Evolutionary conservation across 2,797 vertebrate genomes (phyloP), one percentile per base, ranked within the genome.

Genomic region (Buphagus erythrorhynchus): DNA sequence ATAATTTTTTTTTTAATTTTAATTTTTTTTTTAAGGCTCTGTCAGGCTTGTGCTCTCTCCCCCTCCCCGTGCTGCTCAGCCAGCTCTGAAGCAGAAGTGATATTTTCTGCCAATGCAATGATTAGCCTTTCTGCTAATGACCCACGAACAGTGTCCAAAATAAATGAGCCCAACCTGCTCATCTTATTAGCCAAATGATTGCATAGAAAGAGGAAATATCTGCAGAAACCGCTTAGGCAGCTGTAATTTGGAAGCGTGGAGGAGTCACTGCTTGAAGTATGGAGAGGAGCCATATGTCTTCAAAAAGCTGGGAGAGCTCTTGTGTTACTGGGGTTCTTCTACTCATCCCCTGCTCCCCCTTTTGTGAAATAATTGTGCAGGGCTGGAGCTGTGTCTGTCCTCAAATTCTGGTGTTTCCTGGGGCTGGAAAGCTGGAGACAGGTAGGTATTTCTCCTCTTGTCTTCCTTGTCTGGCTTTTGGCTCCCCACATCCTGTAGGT

Each of bases 131-230:
- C 94, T 22, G 65, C 90, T 97, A 96, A 96, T 97, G 94, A 95
- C 92, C 93, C 95, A 96, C 79, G 75, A 96, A 86, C 81, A 90
- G 94, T 62, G 75, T 94, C 94, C 96, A 96, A 94, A 97, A 96
- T 95, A 96, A 96, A 96, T 96, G 96, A 94, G 91, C 92, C 95
- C 95, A 93, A 93, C 95, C 94, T 92, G 92, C 91, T 96, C 92
- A 88, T 97, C 92, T 88, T 96, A 96, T 96, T 95, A 97, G 89
- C 92, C 95, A 91, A 95, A 96, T 92, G 95, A 95, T 94, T 85
- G 88, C 57, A 66, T 68, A 85, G 86, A 82, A 94, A 76, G 74
- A 87, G 75, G 92, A 95, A 94, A 95, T 93, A 85, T 88, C 95
- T 77, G 85, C 78, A 95, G 73, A 95, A 97, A 94, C 20, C 3